These are phyloP conservation scores for Eulithis testata DNA, from an alignment of 2,888 invertebrate species.

Conservation along the genomic window DNA sequence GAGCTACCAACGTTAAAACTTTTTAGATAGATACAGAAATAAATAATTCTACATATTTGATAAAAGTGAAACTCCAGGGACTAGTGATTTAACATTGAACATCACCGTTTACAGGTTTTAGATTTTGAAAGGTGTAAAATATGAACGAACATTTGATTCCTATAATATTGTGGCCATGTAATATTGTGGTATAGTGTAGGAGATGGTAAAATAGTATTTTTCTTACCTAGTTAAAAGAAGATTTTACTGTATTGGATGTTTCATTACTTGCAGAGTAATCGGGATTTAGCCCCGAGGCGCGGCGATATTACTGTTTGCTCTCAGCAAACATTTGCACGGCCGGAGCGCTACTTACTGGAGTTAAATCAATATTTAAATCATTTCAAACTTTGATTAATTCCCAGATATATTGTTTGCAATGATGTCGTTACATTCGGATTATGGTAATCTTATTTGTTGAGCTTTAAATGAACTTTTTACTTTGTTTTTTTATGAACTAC, in stretches of 20 bases:
- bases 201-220: neutral
- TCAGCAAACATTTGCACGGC: constrained; percentile 71
- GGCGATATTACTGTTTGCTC: constrained; percentile 81
- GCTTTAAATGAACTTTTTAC: neutral
- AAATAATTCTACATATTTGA: too few species aligned
- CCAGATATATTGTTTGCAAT: constrained; percentile 78
- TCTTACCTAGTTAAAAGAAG: neutral
- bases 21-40: too few species aligned
- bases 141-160: too few species aligned
- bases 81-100: too few species aligned
- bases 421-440: constrained; percentile 68
- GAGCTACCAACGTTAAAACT: too few species aligned
- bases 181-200: too few species aligned
- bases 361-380: constrained; percentile 83
- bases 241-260: constrained; percentile 1
- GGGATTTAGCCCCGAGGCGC: constrained; percentile 66
- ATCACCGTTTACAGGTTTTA: too few species aligned
- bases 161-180: too few species aligned
- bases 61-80: too few species aligned
- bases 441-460: constrained; percentile 45
- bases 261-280: constrained; percentile 36
- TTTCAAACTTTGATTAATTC: constrained; percentile 84
- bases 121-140: too few species aligned
- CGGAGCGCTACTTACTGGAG: constrained; percentile 74
- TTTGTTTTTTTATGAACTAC: too few species aligned